Evolutionary conservation across 2,113 vertebrate genomes (phyloP), one percentile per base, ranked within the genome.

Genomic region (Poecilia latipinna): DNA sequence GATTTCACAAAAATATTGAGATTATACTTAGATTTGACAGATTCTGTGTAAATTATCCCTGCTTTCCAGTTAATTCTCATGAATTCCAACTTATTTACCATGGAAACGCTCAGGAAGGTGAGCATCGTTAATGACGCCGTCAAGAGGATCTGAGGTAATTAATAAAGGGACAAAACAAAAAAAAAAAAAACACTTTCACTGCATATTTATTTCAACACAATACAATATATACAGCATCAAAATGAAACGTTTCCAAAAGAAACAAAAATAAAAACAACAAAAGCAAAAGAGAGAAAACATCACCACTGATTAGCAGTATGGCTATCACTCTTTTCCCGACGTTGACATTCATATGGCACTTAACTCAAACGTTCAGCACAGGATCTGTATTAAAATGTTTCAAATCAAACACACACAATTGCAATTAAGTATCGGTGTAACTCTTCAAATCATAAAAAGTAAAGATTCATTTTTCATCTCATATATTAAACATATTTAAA

Each of bases 141-240:
- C 51, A 54, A 54, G 19, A n/a, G 51, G 22, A 31, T 17, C 17
- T 3, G 28, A 62, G 13, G 28, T 17, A 62, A 67, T 13, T 7
- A 22, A 35, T 4, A 7, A 15, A 17, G 35, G 11, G 11, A 1
- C 28, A 35, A 8, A n/a, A 26, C 61, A 51, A 4, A 0, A 29
- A 12, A 35, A 8, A 26, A 64, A 51, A 4, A 0, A 29, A 12
- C 31, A 2, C 11, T 82, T 83, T 80, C 69, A 85, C 78, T 87
- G 85, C 67, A 74, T 91, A 80, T 91, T 92, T 90, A 92, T 89
- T 91, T 89, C 79, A 87, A 89, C 84, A 89, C 86, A 89, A 77
- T 79, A 90, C 75, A 86, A 37, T 85, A 83, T 89, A 65, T 88
- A 86, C 73, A 86, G 60, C 82, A 79, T 73, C 7, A 87, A 88